phyloP scores from a whole-genome alignment of 2,113 vertebrate genomes.

The Hippocampus abdominalis region DNA sequence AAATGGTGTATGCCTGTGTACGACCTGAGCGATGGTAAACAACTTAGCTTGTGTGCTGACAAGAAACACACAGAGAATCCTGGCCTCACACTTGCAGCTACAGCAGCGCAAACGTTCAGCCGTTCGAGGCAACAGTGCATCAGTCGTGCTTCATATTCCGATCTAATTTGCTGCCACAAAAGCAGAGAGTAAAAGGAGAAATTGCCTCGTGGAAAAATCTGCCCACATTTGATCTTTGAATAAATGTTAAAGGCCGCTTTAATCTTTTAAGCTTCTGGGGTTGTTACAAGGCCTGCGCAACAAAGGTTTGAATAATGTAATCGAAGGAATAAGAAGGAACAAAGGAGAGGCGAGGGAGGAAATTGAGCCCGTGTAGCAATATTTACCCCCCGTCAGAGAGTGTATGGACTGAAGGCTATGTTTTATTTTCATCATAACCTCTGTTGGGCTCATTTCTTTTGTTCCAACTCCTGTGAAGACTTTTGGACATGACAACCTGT shows the following conservation, averaged over 20 bases:
- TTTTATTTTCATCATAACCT: background rate
- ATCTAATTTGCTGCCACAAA: constrained; percentile 49
- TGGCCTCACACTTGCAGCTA: constrained; percentile 4
- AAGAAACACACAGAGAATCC: background rate
- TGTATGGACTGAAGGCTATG: background rate
- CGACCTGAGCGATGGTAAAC: constrained; percentile 3
- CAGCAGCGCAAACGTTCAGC: constrained; percentile 49
- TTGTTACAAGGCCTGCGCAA: constrained; percentile 68
- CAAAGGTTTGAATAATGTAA: constrained; percentile 56
- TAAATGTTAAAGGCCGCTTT: constrained; percentile 73
- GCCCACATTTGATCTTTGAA: background rate
- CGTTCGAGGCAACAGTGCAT: constrained; percentile 42
- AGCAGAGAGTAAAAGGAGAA: constrained; percentile 13
- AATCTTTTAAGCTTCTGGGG: constrained; percentile 80
- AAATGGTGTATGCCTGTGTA: constrained; percentile 18
- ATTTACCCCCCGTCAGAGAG: background rate
- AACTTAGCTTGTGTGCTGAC: constrained; percentile 11
- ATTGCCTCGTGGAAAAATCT: constrained; percentile 36
- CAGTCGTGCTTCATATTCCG: constrained; percentile 73
- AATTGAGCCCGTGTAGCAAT: background rate
- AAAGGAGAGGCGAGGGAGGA: background rate
- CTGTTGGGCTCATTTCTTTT: too few species aligned
- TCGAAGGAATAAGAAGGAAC: constrained; percentile 20
- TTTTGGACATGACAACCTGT: too few species aligned
- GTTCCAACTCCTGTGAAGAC: too few species aligned